Conservation (phyloP, 1,140 invertebrate genomes). For the Helicoverpa zea region DNA sequence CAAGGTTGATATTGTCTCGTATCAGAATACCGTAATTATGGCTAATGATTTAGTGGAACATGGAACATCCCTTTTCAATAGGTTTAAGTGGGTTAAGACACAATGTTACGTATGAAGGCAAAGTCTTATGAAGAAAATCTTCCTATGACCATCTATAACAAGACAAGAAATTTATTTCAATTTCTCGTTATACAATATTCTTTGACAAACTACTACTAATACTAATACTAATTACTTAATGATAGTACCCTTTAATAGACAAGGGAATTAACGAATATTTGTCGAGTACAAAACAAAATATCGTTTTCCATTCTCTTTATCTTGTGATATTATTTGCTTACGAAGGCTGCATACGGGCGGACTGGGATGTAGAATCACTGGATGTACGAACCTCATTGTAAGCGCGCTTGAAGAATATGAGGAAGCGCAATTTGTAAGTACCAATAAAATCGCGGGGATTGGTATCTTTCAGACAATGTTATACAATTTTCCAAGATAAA, state of each 20-base stretch:
- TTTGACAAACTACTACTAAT: not conserved
- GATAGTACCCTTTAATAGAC: not conserved
- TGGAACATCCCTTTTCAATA: constrained; percentile 6
- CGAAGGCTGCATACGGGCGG: constrained; percentile 69
- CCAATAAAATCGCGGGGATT: not conserved
- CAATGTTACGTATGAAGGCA: no score
- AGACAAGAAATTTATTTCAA: no score
- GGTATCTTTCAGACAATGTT: no score
- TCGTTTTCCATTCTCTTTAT: constrained; percentile 70
- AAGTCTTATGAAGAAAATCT: no score
- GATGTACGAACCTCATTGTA: constrained; percentile 45
- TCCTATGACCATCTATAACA: no score
- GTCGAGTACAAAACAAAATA: constrained; percentile 47
- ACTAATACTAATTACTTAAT: constrained; percentile 3
- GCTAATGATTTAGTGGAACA: not conserved
- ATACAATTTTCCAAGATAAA: no score
- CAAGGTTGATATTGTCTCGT: constrained; percentile 23
- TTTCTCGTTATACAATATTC: not conserved
- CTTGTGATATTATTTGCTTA: constrained; percentile 75
- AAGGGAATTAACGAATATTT: constrained; percentile 40
- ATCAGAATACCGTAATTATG: not conserved
- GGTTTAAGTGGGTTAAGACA: not conserved
- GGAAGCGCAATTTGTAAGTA: constrained; percentile 4
- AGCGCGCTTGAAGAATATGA: constrained; percentile 4
- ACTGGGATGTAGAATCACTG: constrained; percentile 41